Base-by-base conservation (phyloP, 2,113 vertebrate species). In the Euleptes europaea region DNA sequence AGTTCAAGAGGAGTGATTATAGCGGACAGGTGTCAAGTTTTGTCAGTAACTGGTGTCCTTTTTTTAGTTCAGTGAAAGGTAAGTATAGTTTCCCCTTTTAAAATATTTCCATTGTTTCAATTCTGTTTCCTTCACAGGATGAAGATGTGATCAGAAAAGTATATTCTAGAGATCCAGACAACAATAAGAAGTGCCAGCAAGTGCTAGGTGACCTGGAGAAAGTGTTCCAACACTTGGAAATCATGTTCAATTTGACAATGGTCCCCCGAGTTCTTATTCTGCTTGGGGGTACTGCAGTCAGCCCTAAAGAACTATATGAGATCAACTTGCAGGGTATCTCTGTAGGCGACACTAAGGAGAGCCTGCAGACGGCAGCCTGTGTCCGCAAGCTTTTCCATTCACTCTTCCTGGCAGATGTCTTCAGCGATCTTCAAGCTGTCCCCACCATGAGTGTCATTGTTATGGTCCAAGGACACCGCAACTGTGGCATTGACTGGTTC, bases 191-290 rank as follows among this genome's bases (percentile, higher is more conserved):
- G 71, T 97, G 97, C 89, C 97, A 98, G 66, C 96, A 97, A 90
- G 92, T 96, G 2, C 91, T 99, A 69, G 93, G 88, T 54, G 97
- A 98, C 13, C 91, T 99, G 82, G 97, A 99, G 51, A 97, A 96
- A 28, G 84, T 99, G 71, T 90, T 99, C 81, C 93, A 96, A 84
- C 97, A 98, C 75, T 94, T 99, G 54, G 97, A 98, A 91, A 91
- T 92, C 26, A 94, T 99, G 21, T 99, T 99, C 86, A 97, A 96
- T 26, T 94, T 99, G 31, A 98, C 97, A 0, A 81, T 91, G 31
- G 97, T 99, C 28, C 99, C 98, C 15, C 96, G 98, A 0, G 97
- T 99, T 86, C 97, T 99, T n/a, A 95, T 99, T 74, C 93, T 99
- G 0, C 95, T 99, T 38, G 99, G 99, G 1, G 98, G 98, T 67